Percentiles rank a stretch among this genome's conserved stretches.
These are phyloP conservation scores for Sylvia borin DNA, from an alignment of 2,797 vertebrate genomes.

Conservation along the genomic window DNA sequence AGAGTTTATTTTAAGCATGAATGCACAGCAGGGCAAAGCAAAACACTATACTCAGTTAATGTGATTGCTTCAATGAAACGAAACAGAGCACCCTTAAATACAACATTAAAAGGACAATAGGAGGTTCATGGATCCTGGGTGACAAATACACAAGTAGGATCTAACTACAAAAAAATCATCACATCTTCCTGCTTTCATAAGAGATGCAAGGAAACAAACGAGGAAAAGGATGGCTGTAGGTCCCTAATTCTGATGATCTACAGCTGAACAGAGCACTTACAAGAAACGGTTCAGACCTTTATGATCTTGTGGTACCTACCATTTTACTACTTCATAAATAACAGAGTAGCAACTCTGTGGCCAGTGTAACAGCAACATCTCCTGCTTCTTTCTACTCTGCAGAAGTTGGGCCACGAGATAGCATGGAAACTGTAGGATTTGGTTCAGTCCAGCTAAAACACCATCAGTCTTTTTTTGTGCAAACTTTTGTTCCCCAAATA, in stretches of 20 bases:
- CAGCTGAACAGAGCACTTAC: background rate
- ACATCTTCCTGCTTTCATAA: background rate
- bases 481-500: background rate
- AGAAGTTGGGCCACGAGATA: rapidly evolving
- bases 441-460: background rate
- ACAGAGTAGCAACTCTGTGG: background rate
- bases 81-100: background rate
- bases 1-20: constrained; percentile 21
- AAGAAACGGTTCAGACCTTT: background rate
- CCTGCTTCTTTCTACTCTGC: background rate
- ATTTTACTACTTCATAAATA: background rate
- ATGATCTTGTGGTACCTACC: background rate
- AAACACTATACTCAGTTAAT: background rate
- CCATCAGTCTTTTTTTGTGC: background rate
- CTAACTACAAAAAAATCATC: background rate
- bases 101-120: background rate
- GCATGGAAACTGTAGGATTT: background rate
- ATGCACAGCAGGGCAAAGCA: background rate
- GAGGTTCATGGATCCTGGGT: background rate
- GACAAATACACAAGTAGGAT: background rate
- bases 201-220: background rate
- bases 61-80: background rate
- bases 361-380: background rate
- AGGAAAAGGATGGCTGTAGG: background rate
- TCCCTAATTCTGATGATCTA: background rate